These are phyloP conservation scores for Benthosema pterotum DNA, from an alignment of 2,797 vertebrate genomes.

Conservation along the genomic window DNA sequence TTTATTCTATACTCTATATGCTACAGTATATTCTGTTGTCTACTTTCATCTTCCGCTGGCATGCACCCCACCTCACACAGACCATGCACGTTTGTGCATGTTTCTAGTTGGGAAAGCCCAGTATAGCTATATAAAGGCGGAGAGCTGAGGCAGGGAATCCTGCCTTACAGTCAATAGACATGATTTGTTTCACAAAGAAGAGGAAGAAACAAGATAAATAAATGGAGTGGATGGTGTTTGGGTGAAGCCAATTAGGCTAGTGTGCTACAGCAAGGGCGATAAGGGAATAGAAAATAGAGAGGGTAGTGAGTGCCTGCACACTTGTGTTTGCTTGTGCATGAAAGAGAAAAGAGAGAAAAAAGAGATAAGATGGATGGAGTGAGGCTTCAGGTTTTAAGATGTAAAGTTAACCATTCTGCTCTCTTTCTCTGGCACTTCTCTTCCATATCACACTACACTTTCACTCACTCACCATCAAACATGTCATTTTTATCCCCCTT, in stretches of 20 bases:
- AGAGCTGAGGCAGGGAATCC: slow-evolving; percentile 6
- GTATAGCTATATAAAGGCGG: slow-evolving; percentile 20
- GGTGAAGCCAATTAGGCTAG: slow-evolving; percentile 72
- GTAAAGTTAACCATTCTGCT: not conserved
- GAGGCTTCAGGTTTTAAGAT: not conserved
- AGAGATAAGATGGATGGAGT: not conserved
- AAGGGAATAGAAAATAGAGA: slow-evolving; percentile 29
- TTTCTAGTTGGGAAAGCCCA: not conserved
- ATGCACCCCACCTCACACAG: too few species aligned
- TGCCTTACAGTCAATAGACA: slow-evolving; percentile 56
- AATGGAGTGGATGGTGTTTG: slow-evolving; percentile 72
- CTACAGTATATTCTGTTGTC: too few species aligned
- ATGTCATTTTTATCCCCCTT: not conserved
- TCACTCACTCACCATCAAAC: not conserved
- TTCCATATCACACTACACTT: not conserved
- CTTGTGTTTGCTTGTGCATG: slow-evolving; percentile 24
- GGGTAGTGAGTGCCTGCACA: slow-evolving; percentile 10
- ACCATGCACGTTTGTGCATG: too few species aligned
- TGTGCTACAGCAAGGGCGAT: slow-evolving; percentile 17
- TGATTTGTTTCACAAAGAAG: slow-evolving; percentile 66
- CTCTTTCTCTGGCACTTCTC: not conserved
- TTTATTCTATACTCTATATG: too few species aligned
- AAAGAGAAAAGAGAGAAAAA: not conserved
- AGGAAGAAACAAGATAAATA: slow-evolving; percentile 75
- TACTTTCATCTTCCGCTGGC: too few species aligned